Conservation (phyloP, 2,113 vertebrate species). For the Benitochromis conjunctus region DNA sequence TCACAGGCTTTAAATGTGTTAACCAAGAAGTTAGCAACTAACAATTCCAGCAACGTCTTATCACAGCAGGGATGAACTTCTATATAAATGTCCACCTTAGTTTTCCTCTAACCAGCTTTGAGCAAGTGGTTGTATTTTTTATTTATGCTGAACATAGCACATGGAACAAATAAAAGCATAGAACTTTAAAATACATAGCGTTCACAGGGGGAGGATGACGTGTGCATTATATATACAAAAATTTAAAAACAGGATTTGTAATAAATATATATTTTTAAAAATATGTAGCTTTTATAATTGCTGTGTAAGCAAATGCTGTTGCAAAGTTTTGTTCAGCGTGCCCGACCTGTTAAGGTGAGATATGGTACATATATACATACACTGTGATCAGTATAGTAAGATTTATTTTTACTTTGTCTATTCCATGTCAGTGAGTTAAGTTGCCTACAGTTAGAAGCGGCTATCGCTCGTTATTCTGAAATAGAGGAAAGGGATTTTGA, state of each 20-base stretch:
- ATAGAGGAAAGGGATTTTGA: not conserved
- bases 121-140: not conserved
- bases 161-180: not conserved
- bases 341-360: not conserved
- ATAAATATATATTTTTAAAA: not conserved
- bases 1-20: not conserved
- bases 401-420: not conserved
- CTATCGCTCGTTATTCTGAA: rapidly evolving
- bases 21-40: not conserved
- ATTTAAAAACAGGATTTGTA: not conserved
- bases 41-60: not conserved
- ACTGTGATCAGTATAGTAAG: not conserved
- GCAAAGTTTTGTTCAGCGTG: not conserved
- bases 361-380: not conserved
- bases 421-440: not conserved
- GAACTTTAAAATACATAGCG: rapidly evolving
- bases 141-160: not conserved
- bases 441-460: not conserved
- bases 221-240: not conserved
- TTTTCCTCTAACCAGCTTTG: not conserved
- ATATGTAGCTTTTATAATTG: not conserved
- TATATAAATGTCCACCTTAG: rapidly evolving
- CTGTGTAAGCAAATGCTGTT: not conserved
- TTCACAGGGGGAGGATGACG: not conserved
- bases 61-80: not conserved